Evolutionary conservation across 2,888 invertebrate species (phyloP), one percentile per base, ranked within the genome.

Genomic region (Lingula anatina): DNA sequence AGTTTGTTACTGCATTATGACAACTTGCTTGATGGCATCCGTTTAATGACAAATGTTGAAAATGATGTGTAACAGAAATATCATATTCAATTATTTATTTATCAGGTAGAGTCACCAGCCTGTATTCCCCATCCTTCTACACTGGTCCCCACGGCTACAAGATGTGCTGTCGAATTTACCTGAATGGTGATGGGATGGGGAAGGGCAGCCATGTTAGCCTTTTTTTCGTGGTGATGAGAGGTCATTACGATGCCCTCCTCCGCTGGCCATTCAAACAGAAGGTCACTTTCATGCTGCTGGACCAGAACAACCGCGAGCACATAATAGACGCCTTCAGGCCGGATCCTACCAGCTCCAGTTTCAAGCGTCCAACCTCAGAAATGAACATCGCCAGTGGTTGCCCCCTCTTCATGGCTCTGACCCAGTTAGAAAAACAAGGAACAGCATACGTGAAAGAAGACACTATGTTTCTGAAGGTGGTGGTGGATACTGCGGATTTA

Each of bases 171-270:
- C 55, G 71, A 5, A 47, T 73, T 3, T 75, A 71, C 47, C 65
- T 70, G 4, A 71, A 73, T 57, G 75, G 75, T 7, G 73, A 74
- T 38, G 74, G 76, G 0, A 60, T 68, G 54, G 73, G 71, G 12
- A 70, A 69, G 43, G 62, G 64, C 15, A 62, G 66, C 0, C 70
- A 74, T 54, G 48, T 75, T 21, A 72, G 72, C 5, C 55, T 76
- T 15, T 76, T 74, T 57, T 68, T 75, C 47, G 71, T 72, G 21
- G 47, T 76, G 12, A 67, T 72, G 67, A 56, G 62, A 48, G 69
- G 73, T 3, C 59, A 63, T 4, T 68, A 64, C 47, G 75, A 76
- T 54, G 68, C 69, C 3, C 55, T 75, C 5, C 57, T 71, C 20
- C 49, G 49, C 5, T 75, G 75, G 75, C 76, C 75, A 1, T 73